Base-by-base conservation (phyloP, 2,113 vertebrate species). In the Piprites chloris region DNA sequence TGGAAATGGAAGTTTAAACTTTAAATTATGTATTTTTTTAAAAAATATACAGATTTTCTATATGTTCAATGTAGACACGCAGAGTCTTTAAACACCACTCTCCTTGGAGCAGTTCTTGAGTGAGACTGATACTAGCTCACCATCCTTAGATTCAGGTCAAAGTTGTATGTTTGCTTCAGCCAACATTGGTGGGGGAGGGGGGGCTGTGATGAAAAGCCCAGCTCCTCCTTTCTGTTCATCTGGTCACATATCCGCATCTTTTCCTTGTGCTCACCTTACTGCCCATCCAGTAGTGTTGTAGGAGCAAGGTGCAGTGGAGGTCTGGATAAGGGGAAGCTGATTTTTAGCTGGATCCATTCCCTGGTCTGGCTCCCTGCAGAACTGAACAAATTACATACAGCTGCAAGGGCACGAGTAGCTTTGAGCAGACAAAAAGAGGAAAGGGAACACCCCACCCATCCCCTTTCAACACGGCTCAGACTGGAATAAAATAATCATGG, bases 101-200 rank as follows among this genome's bases (percentile, higher is more conserved):
- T 0, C 37, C 61, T 68, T 79, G n/a, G 26, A 92, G 44, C 21
- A 49, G n/a, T 21, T 69, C 4, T 82, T 61, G 15, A 82, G 18
- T 18, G 37, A 85, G 28, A 21, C 32, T 19, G 8, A 23, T 39
- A 66, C 12, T 32, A 71, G 11, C 33, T 20, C 13, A 35, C 14
- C 3, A 32, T 22, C 19, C 15, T 71, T 28, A 68, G 28, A 39
- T 62, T 68, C 62, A 56, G 17, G 58, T 47, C 35, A 20, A 78
- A 85, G 15, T 20, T 87, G 9, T 21, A 12, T 37, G 9, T 28
- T 79, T 76, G 5, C 12, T 72, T 87, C 85, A 65, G 33, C 9
- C 2, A 6, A 6, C 11, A 11, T 13, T 47, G 21, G 17, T 22
- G 18, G 1, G 33, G 7, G 1, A 30, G 7, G 2, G 4, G 16